Conservation (phyloP, 1,140 invertebrate genomes). For the Atta cephalotes region DNA sequence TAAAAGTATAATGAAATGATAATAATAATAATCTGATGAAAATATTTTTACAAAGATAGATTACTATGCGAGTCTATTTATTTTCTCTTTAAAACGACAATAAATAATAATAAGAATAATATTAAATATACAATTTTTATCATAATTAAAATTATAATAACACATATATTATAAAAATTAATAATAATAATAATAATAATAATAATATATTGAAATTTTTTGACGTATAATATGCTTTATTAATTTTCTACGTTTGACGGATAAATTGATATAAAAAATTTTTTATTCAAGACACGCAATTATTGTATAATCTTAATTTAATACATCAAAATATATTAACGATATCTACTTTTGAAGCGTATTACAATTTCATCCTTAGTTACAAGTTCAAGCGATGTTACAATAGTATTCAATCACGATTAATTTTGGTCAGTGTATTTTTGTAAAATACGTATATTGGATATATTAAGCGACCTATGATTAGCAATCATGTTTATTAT, state of each 20-base stretch:
- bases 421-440: constrained; percentile 20
- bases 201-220: neutral
- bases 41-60: neutral
- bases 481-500: constrained; percentile 60
- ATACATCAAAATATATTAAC: neutral
- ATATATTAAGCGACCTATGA: constrained; percentile 50
- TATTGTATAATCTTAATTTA: neutral
- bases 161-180: neutral
- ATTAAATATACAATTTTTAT: neutral
- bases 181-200: neutral
- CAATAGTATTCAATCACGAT: constrained; percentile 1
- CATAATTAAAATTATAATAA: neutral
- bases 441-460: constrained; percentile 36
- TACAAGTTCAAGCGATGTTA: neutral
- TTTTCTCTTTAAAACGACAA: neutral
- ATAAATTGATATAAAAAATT: neutral
- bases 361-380: neutral
- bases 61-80: neutral
- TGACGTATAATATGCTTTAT: neutral
- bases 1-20: neutral
- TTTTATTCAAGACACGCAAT: neutral
- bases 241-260: neutral
- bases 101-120: neutral
- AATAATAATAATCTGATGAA: neutral
- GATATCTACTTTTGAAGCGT: neutral